Evolutionary conservation across 2,113 vertebrate genomes (phyloP).

Genomic region (Phalacrocorax pelagicus): DNA sequence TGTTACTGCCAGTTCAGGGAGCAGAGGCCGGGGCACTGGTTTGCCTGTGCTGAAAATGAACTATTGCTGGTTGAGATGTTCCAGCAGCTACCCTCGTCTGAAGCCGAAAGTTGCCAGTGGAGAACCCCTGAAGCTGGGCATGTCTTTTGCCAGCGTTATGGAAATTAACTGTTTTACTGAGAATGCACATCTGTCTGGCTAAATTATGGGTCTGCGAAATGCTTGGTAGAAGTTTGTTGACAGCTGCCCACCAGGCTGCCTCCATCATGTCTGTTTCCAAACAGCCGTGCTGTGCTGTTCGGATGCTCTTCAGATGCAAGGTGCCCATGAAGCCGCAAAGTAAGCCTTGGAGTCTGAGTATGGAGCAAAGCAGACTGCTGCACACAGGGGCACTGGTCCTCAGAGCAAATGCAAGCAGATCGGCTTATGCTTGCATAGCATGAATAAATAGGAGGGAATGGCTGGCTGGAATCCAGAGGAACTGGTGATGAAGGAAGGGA

Average conservation of each 20-base stretch:
- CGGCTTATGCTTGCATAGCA: not conserved
- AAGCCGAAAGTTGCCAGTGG: not conserved
- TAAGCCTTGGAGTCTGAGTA: not conserved
- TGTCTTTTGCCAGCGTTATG: not conserved
- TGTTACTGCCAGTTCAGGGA: not conserved
- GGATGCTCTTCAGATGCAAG: not conserved
- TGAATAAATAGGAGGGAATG: not conserved
- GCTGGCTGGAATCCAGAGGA: not conserved
- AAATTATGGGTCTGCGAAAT: not conserved
- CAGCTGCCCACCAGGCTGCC: not conserved
- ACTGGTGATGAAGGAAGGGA: not conserved
- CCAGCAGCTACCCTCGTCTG: not conserved
- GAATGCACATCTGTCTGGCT: not conserved
- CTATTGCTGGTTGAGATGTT: not conserved
- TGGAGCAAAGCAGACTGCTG: not conserved
- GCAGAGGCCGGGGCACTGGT: not conserved
- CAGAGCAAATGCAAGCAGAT: not conserved
- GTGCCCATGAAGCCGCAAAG: not conserved
- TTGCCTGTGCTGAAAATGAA: conserved; percentile 5
- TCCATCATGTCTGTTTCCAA: not conserved
- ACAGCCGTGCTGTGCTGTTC: not conserved
- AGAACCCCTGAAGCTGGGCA: not conserved
- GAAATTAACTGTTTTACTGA: not conserved
- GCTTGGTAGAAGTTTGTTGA: not conserved
- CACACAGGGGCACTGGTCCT: fast-evolving